phyloP scores from a whole-genome alignment of 2,797 vertebrate species.

The Cheirogaleus major region DNA sequence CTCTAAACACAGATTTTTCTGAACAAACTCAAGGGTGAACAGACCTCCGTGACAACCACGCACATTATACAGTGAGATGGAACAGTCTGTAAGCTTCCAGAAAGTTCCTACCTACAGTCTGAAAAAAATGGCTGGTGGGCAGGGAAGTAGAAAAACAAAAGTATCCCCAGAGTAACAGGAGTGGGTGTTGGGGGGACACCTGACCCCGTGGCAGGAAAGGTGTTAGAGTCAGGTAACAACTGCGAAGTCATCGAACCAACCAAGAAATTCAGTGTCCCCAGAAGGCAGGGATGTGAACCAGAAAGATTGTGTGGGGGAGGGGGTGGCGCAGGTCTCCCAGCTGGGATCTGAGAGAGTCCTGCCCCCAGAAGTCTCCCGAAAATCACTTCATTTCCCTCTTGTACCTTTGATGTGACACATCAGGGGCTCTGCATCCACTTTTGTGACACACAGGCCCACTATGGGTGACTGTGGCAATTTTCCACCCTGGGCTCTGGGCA shows the following conservation, averaged over 20 bases:
- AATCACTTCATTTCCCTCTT: background rate
- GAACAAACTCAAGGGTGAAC: background rate
- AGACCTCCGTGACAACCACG: background rate
- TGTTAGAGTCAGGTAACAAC: background rate
- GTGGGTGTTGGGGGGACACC: rapidly evolving
- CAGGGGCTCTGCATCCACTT: background rate
- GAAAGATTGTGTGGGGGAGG: background rate
- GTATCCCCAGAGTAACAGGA: background rate
- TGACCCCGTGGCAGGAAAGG: background rate
- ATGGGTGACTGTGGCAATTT: background rate
- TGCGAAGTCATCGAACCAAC: background rate
- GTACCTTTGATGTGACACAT: background rate
- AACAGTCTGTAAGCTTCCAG: background rate
- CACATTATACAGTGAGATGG: background rate
- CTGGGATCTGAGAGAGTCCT: background rate
- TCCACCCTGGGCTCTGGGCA: background rate
- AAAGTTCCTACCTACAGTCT: background rate
- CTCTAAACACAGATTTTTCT: background rate
- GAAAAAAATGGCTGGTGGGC: background rate
- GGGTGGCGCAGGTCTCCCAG: background rate
- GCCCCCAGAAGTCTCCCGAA: background rate
- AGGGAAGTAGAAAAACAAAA: background rate
- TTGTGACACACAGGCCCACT: background rate
- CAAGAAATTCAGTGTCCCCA: background rate
- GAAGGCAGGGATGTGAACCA: background rate